A percentile compares a stretch with the other conserved stretches of the same genome.
Conservation (phyloP, 2,113 vertebrate species). For the Malurus cyaneus region DNA sequence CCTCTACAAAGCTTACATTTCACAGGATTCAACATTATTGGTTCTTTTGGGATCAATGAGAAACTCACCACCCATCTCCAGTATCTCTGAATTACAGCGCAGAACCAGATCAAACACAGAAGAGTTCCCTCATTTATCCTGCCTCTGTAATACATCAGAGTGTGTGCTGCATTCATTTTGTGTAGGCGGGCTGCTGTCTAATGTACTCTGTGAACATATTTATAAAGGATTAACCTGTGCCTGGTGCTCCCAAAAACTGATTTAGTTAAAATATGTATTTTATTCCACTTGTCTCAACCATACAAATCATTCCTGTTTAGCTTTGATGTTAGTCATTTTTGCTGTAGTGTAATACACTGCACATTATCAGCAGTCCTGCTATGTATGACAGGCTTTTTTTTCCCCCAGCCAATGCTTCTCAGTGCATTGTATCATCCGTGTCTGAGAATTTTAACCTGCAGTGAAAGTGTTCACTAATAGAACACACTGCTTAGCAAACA, state of each 20-base stretch:
- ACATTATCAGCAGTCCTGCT: conserved; percentile 22
- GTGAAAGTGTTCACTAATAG: neutral
- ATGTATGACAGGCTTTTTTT: neutral
- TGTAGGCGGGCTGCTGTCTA: conserved; percentile 54
- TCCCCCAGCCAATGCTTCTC: conserved; percentile 9
- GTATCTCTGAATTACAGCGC: conserved; percentile 52
- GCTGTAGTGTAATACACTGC: neutral
- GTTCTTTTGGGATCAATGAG: conserved; percentile 49
- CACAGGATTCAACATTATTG: conserved; percentile 43
- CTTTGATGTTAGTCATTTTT: conserved; percentile 40
- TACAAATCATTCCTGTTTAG: conserved; percentile 20
- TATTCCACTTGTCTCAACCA: conserved; percentile 46
- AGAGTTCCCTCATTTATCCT: conserved; percentile 37
- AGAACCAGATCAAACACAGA: conserved; percentile 13
- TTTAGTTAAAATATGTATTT: conserved; percentile 58
- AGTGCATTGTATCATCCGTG: neutral
- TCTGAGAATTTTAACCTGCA: conserved; percentile 33
- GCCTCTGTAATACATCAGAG: conserved; percentile 15
- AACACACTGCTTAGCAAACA: conserved; percentile 14
- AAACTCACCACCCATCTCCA: conserved; percentile 31
- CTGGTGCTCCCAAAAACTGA: conserved; percentile 47
- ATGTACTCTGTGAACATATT: conserved; percentile 65
- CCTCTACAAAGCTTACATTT: conserved; percentile 41
- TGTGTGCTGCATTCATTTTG: conserved; percentile 50
- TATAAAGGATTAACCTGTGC: conserved; percentile 62